Base-by-base conservation (phyloP, 2,888 invertebrate species). In the Furcula furcula region DNA sequence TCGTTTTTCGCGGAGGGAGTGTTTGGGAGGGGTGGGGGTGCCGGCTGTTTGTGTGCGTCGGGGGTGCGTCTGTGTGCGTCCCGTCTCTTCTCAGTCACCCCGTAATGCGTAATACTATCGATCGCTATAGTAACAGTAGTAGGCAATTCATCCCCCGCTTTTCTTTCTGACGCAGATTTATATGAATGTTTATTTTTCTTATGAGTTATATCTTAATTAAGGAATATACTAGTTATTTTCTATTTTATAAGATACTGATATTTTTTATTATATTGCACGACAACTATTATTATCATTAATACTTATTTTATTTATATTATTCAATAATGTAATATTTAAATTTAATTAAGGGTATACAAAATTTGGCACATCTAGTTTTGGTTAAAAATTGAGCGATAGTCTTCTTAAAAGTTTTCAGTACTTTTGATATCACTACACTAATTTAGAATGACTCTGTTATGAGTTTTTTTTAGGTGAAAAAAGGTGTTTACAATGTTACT, bases 91-190 rank as follows among this genome's bases (percentile, higher is more conserved):
- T 65, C 71, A 72, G 77, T 71, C 74, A 69, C 65, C 65, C 71
- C 70, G 80, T 87, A 87, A 86, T 83, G 88, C 89, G 89, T 89
- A 87, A 84, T 88, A 82, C 72, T 89, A 89, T 89, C 87, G 89
- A 89, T 89, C 88, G 76, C 69, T 64, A 84, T 86, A 85, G 75
- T 81, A 82, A 76, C 76, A 72, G 76, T 74, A 65, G 73, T 76
- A 76, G 64, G 65, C 69, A 42, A 54, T 37, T 36, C 36, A 41
- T 65, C 70, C 68, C 72, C 68, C 71, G 72, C 70, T 74, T 78
- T 75, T 73, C 74, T 75, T 67, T 62, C 42, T 55, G 72, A 62
- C 69, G 73, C 62, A 62, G 63, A 74, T 69, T 72, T 74, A 70
- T 72, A 72, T 59, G 56, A 67, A 65, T 60, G 57, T 46, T 58